These are phyloP conservation scores for Cranoglanis bouderius DNA, from an alignment of 2,113 vertebrate genomes.

Conservation along the genomic window DNA sequence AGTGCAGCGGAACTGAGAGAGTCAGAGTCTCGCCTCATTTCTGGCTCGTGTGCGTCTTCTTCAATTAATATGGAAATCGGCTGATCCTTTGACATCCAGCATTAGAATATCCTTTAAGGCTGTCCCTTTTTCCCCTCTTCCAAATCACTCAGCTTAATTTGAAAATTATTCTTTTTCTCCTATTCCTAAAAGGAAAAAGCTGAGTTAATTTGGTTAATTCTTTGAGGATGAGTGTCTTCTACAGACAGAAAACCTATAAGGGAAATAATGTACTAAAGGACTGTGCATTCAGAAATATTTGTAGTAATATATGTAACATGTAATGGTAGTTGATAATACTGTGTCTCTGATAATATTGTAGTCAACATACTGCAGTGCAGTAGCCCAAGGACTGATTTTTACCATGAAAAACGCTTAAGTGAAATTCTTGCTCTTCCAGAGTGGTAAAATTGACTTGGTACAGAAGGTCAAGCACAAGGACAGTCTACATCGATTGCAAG, in stretches of 20 bases:
- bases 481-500: slow-evolving; percentile 23
- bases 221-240: background rate
- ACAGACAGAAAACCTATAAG: background rate
- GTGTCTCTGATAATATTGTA: background rate
- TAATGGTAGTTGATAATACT: background rate
- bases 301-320: background rate
- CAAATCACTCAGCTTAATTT: slow-evolving; percentile 49
- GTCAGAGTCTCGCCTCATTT: slow-evolving; percentile 48
- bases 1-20: slow-evolving; percentile 64
- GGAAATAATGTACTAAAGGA: background rate
- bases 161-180: slow-evolving; percentile 36
- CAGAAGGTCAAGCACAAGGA: slow-evolving; percentile 46
- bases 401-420: background rate
- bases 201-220: slow-evolving; percentile 23
- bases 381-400: slow-evolving; percentile 24
- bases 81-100: slow-evolving; percentile 54
- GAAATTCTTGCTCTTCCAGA: background rate
- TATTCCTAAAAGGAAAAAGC: slow-evolving; percentile 23
- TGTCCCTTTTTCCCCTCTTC: slow-evolving; percentile 12
- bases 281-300: background rate
- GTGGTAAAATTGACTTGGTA: slow-evolving; percentile 22
- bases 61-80: slow-evolving; percentile 62
- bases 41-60: slow-evolving; percentile 41
- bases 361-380: background rate
- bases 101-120: slow-evolving; percentile 48